Conservation (phyloP, 1,140 invertebrate species). For the Chlorops oryzae region DNA sequence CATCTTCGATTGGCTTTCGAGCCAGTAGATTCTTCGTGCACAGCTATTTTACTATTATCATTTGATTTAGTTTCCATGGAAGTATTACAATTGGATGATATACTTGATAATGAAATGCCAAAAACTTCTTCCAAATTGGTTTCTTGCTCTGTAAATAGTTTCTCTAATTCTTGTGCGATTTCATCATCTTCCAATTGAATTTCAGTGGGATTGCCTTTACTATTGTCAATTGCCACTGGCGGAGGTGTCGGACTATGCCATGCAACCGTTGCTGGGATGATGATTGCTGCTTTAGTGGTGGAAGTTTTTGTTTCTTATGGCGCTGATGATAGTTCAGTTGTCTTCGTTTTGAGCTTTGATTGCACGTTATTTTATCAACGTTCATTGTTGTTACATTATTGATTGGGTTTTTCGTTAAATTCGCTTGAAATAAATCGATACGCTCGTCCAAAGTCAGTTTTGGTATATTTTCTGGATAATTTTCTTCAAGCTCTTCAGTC, state of each 20-base stretch:
- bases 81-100: slow-evolving; percentile 11
- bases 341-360: too few species aligned
- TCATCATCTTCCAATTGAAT: slow-evolving; percentile 28
- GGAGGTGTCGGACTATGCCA: too few species aligned
- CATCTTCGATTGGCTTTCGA: not conserved
- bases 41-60: not conserved
- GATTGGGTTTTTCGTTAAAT: slow-evolving; percentile 11
- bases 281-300: too few species aligned
- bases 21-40: not conserved
- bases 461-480: too few species aligned
- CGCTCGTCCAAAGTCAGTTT: slow-evolving; percentile 25
- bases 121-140: slow-evolving; percentile 39
- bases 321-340: too few species aligned
- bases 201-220: too few species aligned
- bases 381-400: too few species aligned
- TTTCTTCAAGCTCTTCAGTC: too few species aligned
- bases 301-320: not conserved
- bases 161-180: slow-evolving; percentile 32
- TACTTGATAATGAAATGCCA: too few species aligned
- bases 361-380: too few species aligned
- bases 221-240: too few species aligned
- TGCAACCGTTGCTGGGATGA: too few species aligned
- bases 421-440: slow-evolving; percentile 39
- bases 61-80: not conserved
- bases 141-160: slow-evolving; percentile 34